Base-by-base conservation (phyloP, 1,140 invertebrate genomes). In the Drosophila melanica region DNA sequence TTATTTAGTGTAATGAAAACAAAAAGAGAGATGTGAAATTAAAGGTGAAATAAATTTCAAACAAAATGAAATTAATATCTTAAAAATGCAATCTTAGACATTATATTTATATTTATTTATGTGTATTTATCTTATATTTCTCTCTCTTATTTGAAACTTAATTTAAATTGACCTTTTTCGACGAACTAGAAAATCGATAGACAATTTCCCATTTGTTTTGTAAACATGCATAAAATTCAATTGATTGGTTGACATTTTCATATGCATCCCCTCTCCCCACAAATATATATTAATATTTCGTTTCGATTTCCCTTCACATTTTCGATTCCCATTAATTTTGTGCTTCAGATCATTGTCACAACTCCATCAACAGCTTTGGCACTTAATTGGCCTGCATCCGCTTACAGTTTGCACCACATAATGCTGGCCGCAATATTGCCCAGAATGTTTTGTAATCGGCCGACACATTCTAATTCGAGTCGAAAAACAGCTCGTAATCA, bases 401-500 rank as follows among this genome's bases (percentile, higher is more conserved):
- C 18, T 60, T 59, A 39, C 39, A 57, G 62, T 67, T 67, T 30
- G 47, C 69, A 59, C 47, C 63, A 73, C 55, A 73, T 67, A 39
- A 33, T 27, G 50, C 3, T 62, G 50, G 16, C 12, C 30, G 42
- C 2, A 45, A 27, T 27, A 27, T 27, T 27, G 27, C 37, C 20
- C 37, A n/a, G 12, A 18, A 16, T 58, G 16, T 37, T 53, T 58
- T 66, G 69, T 72, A 66, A 72, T 72, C 44, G 57, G 23, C 14
- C 23, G 11, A 5, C 51, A 65, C 51, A 42, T 71, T 64, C 47
- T 23, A n/a, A 77, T 66, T 76, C 72, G 42, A 39, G 48, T 75
- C 11, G 7, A n/a, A 35, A 35, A 0, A 48, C 70, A 41, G 50
- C 55, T 72, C 58, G 59, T 85, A 79, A 84, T 85, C 77, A 77